Percentiles rank a stretch among this genome's conserved stretches.
phyloP scores from a whole-genome alignment of 2,797 vertebrate species.

The Lophotriccus pileatus region DNA sequence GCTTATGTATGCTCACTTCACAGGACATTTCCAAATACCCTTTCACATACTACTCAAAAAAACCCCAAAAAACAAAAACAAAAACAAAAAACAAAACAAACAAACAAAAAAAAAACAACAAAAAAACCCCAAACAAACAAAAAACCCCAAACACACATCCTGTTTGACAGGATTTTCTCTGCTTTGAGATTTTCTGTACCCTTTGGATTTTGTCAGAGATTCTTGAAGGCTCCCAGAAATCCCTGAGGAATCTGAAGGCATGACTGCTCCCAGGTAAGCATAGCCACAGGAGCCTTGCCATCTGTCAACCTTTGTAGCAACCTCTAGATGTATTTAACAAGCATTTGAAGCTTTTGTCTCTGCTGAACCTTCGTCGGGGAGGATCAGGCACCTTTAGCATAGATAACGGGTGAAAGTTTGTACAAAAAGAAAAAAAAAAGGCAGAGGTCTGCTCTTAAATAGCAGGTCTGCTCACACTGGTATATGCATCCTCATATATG shows the following conservation, averaged over 20 bases:
- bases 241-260: background rate
- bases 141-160: too few relatives aligned
- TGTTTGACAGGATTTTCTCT: background rate
- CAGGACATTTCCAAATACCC: background rate
- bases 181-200: background rate
- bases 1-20: background rate
- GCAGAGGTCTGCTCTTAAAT: accelerated
- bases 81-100: background rate
- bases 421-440: background rate
- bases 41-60: background rate
- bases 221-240: background rate
- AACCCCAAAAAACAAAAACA: background rate
- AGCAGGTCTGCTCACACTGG: background rate
- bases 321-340: background rate
- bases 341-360: background rate
- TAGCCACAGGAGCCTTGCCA: background rate
- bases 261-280: background rate
- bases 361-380: background rate
- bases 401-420: background rate
- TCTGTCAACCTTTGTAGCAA: background rate
- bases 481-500: background rate
- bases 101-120: background rate
- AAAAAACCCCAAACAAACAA: background rate
- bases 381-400: background rate
- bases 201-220: background rate